phyloP scores from a whole-genome alignment of 2,888 invertebrate genomes.

The Diarsia brunnea region DNA sequence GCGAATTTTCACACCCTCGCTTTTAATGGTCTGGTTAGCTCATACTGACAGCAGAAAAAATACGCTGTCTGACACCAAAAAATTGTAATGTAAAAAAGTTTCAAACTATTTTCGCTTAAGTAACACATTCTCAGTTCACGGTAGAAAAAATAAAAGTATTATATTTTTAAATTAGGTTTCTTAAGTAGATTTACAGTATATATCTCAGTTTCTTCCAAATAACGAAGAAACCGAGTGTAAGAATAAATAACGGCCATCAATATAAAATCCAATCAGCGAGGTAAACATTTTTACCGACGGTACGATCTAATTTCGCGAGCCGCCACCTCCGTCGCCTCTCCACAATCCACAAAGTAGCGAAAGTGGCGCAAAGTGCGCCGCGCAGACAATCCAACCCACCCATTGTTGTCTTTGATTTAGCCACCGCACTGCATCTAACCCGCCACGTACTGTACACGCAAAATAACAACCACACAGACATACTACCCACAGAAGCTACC shows the following conservation, averaged over 20 bases:
- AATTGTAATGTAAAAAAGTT: neutral
- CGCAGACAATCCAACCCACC: conserved; percentile 83
- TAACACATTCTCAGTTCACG: neutral
- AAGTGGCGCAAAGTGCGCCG: conserved; percentile 86
- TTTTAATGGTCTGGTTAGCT: conserved; percentile 85
- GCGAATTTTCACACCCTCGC: conserved; percentile 87
- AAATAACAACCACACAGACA: conserved; percentile 46
- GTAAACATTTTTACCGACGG: conserved; percentile 71
- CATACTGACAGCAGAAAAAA: conserved; percentile 78
- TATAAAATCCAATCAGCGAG: conserved; percentile 61
- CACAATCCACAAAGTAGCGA: conserved; percentile 86
- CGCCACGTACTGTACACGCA: conserved; percentile 50
- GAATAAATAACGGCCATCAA: conserved; percentile 50
- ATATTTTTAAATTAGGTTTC: conserved; percentile 3
- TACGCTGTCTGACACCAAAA: neutral
- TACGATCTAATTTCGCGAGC: conserved; percentile 84
- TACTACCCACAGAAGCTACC: neutral
- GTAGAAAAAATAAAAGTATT: neutral
- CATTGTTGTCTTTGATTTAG: conserved; percentile 88
- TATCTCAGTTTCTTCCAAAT: conserved; percentile 31
- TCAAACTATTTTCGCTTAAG: neutral
- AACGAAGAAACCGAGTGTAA: conserved; percentile 8
- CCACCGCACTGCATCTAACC: conserved; percentile 70
- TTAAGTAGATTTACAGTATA: conserved; percentile 22
- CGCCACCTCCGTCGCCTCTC: conserved; percentile 76